Evolutionary conservation across 2,888 invertebrate species (phyloP), one percentile per base, ranked within the genome.

Genomic region (Galerucella pusilla): DNA sequence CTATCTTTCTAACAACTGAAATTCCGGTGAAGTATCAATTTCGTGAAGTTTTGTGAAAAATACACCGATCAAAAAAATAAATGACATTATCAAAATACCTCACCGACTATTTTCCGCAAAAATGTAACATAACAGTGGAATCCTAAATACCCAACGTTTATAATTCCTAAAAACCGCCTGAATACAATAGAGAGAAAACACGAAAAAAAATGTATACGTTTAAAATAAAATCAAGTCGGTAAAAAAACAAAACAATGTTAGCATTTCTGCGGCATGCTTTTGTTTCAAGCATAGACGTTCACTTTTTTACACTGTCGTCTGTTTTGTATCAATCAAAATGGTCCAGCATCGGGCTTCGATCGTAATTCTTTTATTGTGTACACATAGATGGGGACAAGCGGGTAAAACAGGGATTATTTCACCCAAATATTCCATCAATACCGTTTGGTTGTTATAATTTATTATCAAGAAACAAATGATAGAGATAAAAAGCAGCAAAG

Each of bases 261-360:
- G 82, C 84, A 85, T 85, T 85, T 84, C 83, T 83, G 83, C 85
- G 86, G 85, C 84, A 83, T 85, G 84, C 85, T 84, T 85, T 85
- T 85, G 85, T 85, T 84, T 81, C 83, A 77, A 79, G 80, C 81
- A 82, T 80, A 82, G 82, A 83, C 83, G 81, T 83, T 84, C 84
- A 83, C 83, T 84, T 85, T 86, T 86, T 85, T 85, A 83, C 84
- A 80, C 81, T 85, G 86, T 81, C 85, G 86, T 85, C 85, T 85
- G 86, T 85, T 85, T 85, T 85, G 84, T 86, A 86, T 86, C 86
- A 86, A 86, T 86, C 86, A 86, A 86, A 86, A 84, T 81, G 81
- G 77, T 78, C 81, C 81, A 79, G 80, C 78, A 81, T 81, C 84
- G 80, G 79, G 82, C 82, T 83, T 80, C 80, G 77, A 81, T 81